A percentile compares a stretch with the other conserved stretches of the same genome.
Conservation (phyloP, 2,113 vertebrate species). For the Accipiter cooperii region DNA sequence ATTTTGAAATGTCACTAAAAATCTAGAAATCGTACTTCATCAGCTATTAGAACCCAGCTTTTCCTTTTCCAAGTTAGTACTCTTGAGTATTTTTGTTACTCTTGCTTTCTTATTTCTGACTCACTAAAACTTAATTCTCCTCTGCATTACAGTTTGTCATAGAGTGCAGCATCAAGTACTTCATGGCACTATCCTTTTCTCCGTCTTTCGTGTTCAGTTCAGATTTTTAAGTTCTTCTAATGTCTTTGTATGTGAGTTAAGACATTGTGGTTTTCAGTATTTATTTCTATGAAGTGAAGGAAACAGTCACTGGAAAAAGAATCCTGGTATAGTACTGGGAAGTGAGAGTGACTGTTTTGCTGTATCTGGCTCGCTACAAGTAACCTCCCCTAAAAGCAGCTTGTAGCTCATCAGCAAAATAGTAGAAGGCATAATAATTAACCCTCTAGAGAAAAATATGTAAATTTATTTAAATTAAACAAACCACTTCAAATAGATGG, state of each 20-base stretch:
- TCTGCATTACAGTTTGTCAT: not conserved
- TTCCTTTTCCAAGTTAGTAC: not conserved
- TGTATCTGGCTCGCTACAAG: not conserved
- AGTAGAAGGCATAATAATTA: constrained; percentile 1
- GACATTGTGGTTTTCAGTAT: not conserved
- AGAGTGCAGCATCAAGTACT: not conserved
- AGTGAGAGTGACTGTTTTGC: not conserved
- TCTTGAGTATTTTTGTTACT: not conserved
- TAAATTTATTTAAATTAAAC: not conserved
- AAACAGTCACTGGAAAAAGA: not conserved
- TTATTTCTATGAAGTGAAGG: not conserved
- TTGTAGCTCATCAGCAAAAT: not conserved
- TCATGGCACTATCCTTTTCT: not conserved
- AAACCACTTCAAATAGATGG: not conserved
- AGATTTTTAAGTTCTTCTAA: not conserved
- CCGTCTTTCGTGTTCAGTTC: not conserved
- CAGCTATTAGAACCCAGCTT: not conserved
- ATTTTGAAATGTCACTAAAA: not conserved
- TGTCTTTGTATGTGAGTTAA: not conserved
- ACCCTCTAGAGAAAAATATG: not conserved
- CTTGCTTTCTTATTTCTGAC: not conserved
- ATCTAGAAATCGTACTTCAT: not conserved
- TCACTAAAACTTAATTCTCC: not conserved
- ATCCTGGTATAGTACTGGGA: not conserved
- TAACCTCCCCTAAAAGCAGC: not conserved